Base-by-base conservation (phyloP, 1,140 invertebrate genomes). In the Diorhabda elongata region DNA sequence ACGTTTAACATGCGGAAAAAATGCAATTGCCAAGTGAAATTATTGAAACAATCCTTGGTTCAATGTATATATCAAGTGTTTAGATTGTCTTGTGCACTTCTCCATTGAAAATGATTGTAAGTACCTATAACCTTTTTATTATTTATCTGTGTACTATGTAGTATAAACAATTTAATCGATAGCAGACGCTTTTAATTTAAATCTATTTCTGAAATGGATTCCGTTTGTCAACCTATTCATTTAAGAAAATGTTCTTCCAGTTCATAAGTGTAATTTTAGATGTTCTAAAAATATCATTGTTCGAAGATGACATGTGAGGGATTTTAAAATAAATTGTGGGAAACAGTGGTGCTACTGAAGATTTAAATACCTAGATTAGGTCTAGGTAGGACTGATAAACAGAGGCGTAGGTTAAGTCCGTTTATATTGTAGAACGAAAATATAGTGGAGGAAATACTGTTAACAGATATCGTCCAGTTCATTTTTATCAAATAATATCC, bases 1-100 rank as follows among this genome's bases (percentile, higher is more conserved):
- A 42, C 42, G 44, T 42, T 58, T 65, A 57, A 42, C 64, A 58
- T 65, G 64, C n/a, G 52, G 47, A 56, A 58, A 65, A 65, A 65
- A 65, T 65, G 64, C 64, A 65, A 42, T 42, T 42, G 64, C 64
- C 9, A 57, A 45, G 64, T 65, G 45, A 65, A 65, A 65, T 65
- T 56, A 43, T 56, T 57, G 64, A 65, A 65, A 65, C 64, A 62
- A 62, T 62, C 42, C 11, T 62, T 3, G 44, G 43, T 44, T 52
- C 47, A 52, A 52, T 3, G 47, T 52, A n/a, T n/a, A 52, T 52
- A 6, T 26, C 26, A 26, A 26, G 26, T 26, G 26, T 26, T 26
- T 26, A 26, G 26, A 26, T 26, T 26, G 26, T 52, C 6, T 3
- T 52, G 47, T 52, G 47, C 47, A 11, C 11, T 61, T 41, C 58